Evolutionary conservation across 2,113 vertebrate species (phyloP).

Genomic region (Stigmatopora nigra): DNA sequence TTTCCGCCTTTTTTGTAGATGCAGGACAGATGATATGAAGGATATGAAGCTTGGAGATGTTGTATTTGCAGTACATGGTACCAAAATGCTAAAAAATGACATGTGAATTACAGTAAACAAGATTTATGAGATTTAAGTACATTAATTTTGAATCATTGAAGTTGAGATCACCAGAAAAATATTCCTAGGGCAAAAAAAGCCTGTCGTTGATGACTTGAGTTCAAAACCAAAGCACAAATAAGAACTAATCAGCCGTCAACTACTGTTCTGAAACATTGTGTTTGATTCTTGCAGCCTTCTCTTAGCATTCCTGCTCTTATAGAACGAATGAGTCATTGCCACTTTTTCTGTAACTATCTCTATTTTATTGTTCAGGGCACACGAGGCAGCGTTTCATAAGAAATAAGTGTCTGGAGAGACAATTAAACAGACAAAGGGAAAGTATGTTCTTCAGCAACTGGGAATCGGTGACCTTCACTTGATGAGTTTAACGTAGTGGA

Average conservation of each 20-base stretch:
- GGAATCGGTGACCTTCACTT: constrained; percentile 48
- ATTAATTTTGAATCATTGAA: too few species aligned
- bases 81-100: too few species aligned
- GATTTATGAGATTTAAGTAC: too few species aligned
- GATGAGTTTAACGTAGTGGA: constrained; percentile 44
- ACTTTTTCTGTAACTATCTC: neutral
- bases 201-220: too few species aligned
- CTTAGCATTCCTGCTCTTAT: neutral
- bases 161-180: too few species aligned
- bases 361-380: neutral
- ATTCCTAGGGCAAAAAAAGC: too few species aligned
- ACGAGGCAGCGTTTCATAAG: neutral
- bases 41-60: too few species aligned
- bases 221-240: neutral
- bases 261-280: neutral
- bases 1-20: too few species aligned
- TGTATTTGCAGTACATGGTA: too few species aligned
- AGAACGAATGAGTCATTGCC: neutral
- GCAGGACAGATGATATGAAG: too few species aligned
- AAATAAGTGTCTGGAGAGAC: constrained; percentile 1
- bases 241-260: neutral
- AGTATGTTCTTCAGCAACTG: constrained; percentile 20
- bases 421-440: neutral
- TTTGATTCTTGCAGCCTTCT: neutral
- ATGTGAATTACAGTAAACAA: too few species aligned